Conservation (phyloP, 2,797 vertebrate genomes). For the Eulemur coronatus region DNA sequence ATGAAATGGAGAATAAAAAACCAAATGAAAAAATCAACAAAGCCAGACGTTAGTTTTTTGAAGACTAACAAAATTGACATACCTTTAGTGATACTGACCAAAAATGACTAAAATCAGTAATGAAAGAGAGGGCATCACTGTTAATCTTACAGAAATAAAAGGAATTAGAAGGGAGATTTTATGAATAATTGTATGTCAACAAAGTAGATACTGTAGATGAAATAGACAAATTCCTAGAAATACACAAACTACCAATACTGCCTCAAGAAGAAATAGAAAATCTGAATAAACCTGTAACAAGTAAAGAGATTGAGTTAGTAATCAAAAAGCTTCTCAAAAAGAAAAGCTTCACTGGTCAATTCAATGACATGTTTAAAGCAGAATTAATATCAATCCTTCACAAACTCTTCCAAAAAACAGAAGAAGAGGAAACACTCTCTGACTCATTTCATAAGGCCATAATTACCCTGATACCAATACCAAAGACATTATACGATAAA, state of each 20-base stretch:
- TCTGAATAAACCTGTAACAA: neutral
- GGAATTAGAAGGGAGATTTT: neutral
- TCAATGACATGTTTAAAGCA: neutral
- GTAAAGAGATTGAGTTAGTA: neutral
- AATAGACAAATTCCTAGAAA: neutral
- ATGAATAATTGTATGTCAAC: neutral
- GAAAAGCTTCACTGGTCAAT: neutral
- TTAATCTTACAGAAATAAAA: neutral
- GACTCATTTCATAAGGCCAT: neutral
- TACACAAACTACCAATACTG: neutral
- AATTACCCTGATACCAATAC: neutral
- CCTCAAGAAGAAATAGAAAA: neutral
- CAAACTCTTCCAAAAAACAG: neutral
- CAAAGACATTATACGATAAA: neutral
- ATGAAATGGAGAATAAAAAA: neutral
- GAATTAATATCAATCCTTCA: neutral
- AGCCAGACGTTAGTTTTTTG: neutral
- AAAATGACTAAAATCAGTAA: neutral
- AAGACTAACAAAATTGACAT: neutral
- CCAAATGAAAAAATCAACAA: neutral
- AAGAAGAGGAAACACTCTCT: neutral
- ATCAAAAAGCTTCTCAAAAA: neutral
- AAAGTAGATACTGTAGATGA: neutral
- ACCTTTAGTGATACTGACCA: neutral
- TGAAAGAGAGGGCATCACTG: neutral